Conservation (phyloP, 2,113 vertebrate genomes). For the Microtus ochrogaster region DNA sequence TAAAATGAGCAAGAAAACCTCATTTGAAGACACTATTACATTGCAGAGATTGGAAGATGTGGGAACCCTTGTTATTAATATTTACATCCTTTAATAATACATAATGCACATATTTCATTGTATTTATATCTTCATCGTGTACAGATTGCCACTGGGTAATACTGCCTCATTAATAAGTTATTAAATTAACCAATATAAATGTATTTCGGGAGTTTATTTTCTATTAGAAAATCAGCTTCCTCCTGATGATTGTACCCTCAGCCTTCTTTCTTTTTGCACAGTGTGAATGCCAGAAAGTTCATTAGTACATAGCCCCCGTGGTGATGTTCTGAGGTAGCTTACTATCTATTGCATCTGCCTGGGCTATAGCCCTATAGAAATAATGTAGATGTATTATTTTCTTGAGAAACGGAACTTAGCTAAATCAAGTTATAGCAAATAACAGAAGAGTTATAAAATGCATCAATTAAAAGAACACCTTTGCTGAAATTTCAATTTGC, state of each 20-base stretch:
- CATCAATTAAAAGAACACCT: neutral
- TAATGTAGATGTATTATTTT: neutral
- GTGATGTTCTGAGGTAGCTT: neutral
- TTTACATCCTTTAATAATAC: constrained; percentile 49
- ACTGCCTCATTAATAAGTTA: constrained; percentile 61
- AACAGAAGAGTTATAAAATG: neutral
- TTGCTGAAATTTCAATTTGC: neutral
- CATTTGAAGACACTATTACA: neutral
- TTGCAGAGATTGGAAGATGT: neutral
- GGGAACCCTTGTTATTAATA: constrained; percentile 23
- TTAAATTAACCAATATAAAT: constrained; percentile 55
- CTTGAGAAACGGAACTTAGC: neutral
- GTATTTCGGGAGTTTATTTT: constrained; percentile 51
- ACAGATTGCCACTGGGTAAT: constrained; percentile 19
- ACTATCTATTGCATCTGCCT: neutral
- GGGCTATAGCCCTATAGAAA: neutral
- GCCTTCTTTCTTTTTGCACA: neutral
- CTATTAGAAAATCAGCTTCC: neutral
- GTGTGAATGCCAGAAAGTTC: neutral
- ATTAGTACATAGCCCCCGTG: neutral
- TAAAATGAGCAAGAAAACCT: constrained; percentile 2
- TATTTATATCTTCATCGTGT: constrained; percentile 33
- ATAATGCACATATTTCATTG: neutral
- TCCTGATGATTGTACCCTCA: neutral
- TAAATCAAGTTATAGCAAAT: neutral